Evolutionary conservation across 2,888 invertebrate species (phyloP).

Genomic region (Calameuta pallipes): DNA sequence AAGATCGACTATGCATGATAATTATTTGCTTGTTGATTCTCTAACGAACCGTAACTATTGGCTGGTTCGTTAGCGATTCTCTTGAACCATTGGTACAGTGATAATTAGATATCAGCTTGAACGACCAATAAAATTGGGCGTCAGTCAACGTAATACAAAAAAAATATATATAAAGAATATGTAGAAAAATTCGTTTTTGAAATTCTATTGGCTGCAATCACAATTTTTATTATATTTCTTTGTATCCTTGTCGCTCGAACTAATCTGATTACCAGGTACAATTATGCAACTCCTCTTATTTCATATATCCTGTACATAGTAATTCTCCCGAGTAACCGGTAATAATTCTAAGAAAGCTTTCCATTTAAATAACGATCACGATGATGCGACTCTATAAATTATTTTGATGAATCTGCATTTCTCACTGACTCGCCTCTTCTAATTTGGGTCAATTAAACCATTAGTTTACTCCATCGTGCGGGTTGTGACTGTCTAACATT

Average conservation of each 20-base stretch:
- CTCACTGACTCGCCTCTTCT: not conserved
- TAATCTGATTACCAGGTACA: not conserved
- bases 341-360: not conserved
- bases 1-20: slow-evolving; percentile 31
- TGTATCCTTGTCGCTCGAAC: not conserved
- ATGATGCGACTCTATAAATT: not conserved
- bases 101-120: slow-evolving; percentile 33
- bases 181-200: not conserved
- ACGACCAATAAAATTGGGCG: not conserved
- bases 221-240: not conserved
- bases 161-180: not conserved
- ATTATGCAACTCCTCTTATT: not conserved
- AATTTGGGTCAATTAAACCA: not conserved
- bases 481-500: not conserved
- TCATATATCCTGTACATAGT: not conserved
- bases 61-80: slow-evolving; percentile 52
- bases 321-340: not conserved
- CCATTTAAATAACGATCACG: not conserved
- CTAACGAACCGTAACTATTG: slow-evolving; percentile 52
- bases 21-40: slow-evolving; percentile 55
- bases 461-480: not conserved
- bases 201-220: not conserved
- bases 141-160: not conserved
- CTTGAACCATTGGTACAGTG: slow-evolving; percentile 27
- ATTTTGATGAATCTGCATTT: not conserved